These are phyloP conservation scores for Mionectes macconnelli DNA, from an alignment of 2,113 vertebrate species.

Conservation along the genomic window DNA sequence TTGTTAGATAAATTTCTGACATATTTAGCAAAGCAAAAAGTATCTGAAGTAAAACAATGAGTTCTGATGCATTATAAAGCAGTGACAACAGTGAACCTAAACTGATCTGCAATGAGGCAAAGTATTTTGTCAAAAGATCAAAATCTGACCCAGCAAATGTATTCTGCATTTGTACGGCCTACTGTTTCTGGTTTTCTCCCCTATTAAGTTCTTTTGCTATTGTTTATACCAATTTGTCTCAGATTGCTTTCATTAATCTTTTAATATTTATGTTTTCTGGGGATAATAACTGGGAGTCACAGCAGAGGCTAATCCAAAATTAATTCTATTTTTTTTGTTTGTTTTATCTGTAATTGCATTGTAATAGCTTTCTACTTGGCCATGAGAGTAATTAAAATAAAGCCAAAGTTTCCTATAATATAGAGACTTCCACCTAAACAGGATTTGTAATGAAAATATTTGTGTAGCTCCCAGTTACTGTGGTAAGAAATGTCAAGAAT, in stretches of 20 bases:
- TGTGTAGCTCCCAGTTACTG: neutral
- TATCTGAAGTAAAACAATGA: neutral
- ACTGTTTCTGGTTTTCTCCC: neutral
- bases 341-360: constrained; percentile 22
- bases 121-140: neutral
- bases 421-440: neutral
- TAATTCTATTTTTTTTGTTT: constrained; percentile 38
- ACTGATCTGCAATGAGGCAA: neutral
- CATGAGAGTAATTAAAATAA: constrained; percentile 18
- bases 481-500: neutral
- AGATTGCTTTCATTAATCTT: constrained; percentile 19
- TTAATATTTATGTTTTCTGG: constrained; percentile 38
- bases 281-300: constrained; percentile 1
- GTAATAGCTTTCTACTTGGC: neutral
- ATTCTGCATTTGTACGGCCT: neutral
- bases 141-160: neutral
- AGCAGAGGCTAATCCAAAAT: constrained; percentile 28
- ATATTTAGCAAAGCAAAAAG: neutral
- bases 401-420: neutral
- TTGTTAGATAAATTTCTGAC: neutral
- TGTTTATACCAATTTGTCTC: constrained; percentile 17
- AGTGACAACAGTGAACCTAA: neutral
- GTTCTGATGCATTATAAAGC: neutral
- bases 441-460: neutral
- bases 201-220: neutral